Percentiles rank a stretch among this genome's conserved stretches.
These are phyloP conservation scores for Eurystomus gularis DNA, from an alignment of 2,113 vertebrate species.

Conservation along the genomic window DNA sequence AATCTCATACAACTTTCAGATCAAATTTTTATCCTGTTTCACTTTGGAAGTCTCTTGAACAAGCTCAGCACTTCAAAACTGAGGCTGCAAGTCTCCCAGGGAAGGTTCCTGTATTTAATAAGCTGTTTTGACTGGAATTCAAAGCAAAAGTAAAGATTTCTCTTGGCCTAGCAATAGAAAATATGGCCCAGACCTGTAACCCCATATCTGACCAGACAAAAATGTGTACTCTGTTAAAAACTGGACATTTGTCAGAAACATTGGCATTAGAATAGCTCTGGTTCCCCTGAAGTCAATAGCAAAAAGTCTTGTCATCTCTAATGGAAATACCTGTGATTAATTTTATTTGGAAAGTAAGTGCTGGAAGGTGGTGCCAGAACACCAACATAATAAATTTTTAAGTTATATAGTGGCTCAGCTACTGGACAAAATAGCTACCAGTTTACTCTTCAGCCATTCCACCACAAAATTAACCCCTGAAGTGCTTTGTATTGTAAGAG, in stretches of 20 bases:
- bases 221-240: neutral
- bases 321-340: neutral
- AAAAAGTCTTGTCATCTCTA: neutral
- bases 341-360: conserved; percentile 1
- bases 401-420: neutral
- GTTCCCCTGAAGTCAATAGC: neutral
- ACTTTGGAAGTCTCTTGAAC: neutral
- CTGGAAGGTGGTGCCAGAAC: neutral
- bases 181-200: neutral
- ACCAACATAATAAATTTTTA: neutral
- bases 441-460: neutral
- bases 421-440: neutral
- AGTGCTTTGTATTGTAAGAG: neutral
- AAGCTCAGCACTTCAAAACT: neutral
- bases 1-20: neutral
- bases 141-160: conserved; percentile 39
- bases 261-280: neutral
- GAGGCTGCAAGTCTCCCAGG: neutral
- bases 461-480: neutral
- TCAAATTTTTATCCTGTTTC: neutral
- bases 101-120: conserved; percentile 26
- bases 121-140: conserved; percentile 37
- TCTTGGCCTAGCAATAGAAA: neutral
- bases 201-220: neutral
- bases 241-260: neutral